phyloP scores from a whole-genome alignment of 2,113 vertebrate genomes.

The Festucalex cinctus region DNA sequence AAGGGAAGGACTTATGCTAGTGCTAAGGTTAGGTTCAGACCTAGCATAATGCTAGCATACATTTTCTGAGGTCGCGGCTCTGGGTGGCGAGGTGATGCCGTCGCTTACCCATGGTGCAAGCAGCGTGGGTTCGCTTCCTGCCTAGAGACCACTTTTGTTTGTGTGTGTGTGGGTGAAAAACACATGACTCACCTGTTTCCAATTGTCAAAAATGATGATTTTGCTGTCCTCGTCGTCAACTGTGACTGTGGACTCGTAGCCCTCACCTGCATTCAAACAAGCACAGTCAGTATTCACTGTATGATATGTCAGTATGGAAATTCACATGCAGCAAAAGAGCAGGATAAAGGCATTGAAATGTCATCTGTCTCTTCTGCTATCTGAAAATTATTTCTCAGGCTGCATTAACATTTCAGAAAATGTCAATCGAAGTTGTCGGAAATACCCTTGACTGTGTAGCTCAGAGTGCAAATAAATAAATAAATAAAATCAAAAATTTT shows the following conservation, averaged over 20 bases:
- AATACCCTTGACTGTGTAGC: constrained; percentile 3
- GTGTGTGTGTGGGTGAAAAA: too few species aligned
- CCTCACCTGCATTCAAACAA: constrained; percentile 62
- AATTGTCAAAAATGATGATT: constrained; percentile 74
- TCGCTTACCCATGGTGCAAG: too few species aligned
- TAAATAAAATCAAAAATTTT: background rate
- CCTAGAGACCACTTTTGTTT: too few species aligned
- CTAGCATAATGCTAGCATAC: too few species aligned
- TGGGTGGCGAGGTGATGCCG: too few species aligned
- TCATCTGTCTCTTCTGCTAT: constrained; percentile 4
- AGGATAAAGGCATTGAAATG: background rate
- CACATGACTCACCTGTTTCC: constrained; percentile 70
- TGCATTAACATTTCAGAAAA: background rate
- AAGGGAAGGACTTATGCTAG: too few species aligned
- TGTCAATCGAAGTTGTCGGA: background rate
- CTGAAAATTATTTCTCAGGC: constrained; percentile 1
- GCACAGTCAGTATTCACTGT: background rate
- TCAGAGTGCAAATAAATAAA: too few species aligned
- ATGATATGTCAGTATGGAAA: background rate
- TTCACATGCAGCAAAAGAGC: background rate
- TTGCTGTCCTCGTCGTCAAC: constrained; percentile 77
- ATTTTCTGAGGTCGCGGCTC: too few species aligned
- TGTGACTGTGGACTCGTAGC: constrained; percentile 69
- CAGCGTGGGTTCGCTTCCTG: too few species aligned
- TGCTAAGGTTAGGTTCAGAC: too few species aligned